A percentile compares a stretch with the other conserved stretches of the same genome.
Conservation (phyloP, 2,797 vertebrate species). For the Hemitrygon akajei region DNA sequence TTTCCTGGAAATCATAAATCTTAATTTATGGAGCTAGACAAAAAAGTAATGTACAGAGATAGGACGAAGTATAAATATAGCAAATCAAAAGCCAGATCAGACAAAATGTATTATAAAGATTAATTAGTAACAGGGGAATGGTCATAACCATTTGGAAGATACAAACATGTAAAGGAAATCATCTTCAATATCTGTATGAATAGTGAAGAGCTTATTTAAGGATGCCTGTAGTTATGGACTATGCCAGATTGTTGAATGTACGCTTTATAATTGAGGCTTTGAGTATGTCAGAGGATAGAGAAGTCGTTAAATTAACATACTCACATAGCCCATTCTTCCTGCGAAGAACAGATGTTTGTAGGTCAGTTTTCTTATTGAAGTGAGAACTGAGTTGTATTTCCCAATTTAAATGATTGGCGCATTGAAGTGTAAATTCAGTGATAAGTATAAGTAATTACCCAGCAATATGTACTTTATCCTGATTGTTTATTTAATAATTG, state of each 20-base stretch:
- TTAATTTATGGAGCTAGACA: background rate
- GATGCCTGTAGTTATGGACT: background rate
- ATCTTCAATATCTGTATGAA: background rate
- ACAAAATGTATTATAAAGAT: background rate
- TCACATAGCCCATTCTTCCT: background rate
- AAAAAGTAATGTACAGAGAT: background rate
- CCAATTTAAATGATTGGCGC: background rate
- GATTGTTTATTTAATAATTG: background rate
- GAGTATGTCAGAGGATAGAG: background rate
- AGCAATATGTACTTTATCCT: background rate
- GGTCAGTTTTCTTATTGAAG: background rate
- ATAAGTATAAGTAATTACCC: background rate
- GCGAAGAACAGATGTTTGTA: background rate
- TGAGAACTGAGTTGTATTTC: background rate
- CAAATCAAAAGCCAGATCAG: background rate
- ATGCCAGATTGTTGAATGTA: background rate
- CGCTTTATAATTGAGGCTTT: too few relatives aligned
- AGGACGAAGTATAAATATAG: background rate
- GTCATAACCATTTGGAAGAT: background rate
- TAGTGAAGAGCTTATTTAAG: background rate
- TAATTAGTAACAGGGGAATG: background rate
- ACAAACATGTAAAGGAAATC: background rate
- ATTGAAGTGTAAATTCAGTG: background rate
- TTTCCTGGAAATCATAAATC: background rate
- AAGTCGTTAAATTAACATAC: background rate